Evolutionary conservation across 2,113 vertebrate genomes (phyloP).

Genomic region (Onychostruthus taczanowskii): DNA sequence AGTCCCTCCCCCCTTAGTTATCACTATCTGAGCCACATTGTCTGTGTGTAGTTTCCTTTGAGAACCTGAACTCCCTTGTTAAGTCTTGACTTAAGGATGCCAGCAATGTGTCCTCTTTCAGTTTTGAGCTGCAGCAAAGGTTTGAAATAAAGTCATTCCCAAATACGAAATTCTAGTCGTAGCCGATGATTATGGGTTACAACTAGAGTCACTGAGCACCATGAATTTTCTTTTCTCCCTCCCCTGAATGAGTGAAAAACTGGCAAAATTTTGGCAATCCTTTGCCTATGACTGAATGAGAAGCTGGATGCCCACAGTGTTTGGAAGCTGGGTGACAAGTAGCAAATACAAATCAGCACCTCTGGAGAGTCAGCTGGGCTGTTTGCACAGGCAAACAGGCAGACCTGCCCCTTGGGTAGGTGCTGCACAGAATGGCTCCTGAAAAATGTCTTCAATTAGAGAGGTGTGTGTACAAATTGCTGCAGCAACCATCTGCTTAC

Average conservation of each 20-base stretch:
- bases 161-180: neutral
- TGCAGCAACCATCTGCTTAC: conserved; percentile 46
- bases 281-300: neutral
- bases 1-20: conserved; percentile 49
- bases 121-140: conserved; percentile 50
- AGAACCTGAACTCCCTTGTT: conserved; percentile 17
- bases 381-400: neutral
- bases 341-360: neutral
- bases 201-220: neutral
- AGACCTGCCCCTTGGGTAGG: neutral
- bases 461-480: neutral
- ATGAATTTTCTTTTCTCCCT: neutral
- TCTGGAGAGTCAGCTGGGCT: neutral
- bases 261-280: neutral
- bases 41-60: conserved; percentile 11
- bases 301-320: neutral
- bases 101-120: conserved; percentile 42
- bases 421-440: neutral
- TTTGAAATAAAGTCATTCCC: conserved; percentile 1
- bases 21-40: neutral
- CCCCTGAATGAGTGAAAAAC: neutral
- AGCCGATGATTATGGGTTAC: neutral
- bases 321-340: conserved; percentile 2
- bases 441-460: neutral
- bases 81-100: conserved; percentile 70